Conservation (phyloP, 2,113 vertebrate genomes). For the Phrynocephalus versicolor region DNA sequence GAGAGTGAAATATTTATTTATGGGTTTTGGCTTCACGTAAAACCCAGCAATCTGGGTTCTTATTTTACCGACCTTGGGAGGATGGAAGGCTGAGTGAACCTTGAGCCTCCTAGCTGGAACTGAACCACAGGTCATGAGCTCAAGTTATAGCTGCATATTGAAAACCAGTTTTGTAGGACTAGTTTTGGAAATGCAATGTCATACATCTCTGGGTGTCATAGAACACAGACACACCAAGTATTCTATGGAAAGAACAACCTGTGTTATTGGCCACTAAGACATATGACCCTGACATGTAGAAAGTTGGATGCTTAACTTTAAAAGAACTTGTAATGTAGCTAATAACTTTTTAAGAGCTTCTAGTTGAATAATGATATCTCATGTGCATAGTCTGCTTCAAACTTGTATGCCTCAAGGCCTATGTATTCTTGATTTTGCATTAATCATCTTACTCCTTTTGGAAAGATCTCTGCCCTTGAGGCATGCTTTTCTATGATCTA, state of each 20-base stretch:
- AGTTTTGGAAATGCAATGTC: background rate
- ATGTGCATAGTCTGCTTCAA: too few relatives aligned
- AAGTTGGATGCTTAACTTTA: conserved; percentile 29
- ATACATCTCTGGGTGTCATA: background rate
- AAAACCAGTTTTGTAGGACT: background rate
- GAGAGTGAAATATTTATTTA: background rate
- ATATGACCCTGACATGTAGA: background rate
- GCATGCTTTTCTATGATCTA: background rate
- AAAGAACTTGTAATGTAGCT: background rate
- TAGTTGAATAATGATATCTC: too few relatives aligned
- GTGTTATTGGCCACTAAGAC: background rate
- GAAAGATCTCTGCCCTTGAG: background rate
- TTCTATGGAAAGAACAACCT: background rate
- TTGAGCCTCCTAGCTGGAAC: too few relatives aligned
- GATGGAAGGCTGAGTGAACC: too few relatives aligned
- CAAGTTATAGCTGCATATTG: too few relatives aligned
- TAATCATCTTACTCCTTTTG: background rate
- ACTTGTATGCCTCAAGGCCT: background rate
- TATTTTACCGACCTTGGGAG: too few relatives aligned
- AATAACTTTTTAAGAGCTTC: background rate
- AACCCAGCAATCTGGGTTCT: too few relatives aligned
- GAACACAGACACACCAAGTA: background rate
- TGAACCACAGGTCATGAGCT: too few relatives aligned
- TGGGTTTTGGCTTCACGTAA: background rate
- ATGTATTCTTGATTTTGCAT: background rate